Base-by-base conservation (phyloP, 1,140 invertebrate genomes). In the Trichogramma pretiosum region DNA sequence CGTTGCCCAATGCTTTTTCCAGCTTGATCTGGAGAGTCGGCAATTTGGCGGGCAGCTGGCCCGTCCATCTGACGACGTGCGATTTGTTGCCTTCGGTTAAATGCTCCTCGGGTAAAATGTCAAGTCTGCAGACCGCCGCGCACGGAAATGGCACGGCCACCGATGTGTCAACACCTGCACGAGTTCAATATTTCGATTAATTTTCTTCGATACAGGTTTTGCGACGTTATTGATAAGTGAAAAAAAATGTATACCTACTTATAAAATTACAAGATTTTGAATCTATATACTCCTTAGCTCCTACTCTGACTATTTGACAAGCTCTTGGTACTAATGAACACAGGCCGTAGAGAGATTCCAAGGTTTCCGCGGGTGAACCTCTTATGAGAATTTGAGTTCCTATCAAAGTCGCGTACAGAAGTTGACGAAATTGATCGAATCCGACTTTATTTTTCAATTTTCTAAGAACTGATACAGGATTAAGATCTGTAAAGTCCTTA, bases 331-430 rank as follows among this genome's bases (percentile, higher is more conserved):
- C 61, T 30, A 74, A 56, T 45, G 61, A 68, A 36, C 63, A 66
- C 17, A 72, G 54, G 22, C 63, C 62, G 44, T 69, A 68, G 9
- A 72, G 57, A 16, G 55, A 62, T 52, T 71, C 63, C 9, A 66
- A 40, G 35, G 58, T 61, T 46, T 65, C 47, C 41, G 37, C 33
- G 26, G 57, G 60, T 11, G 66, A 59, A 33, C 67, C 69, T 42
- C 67, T 59, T 8, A 71, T 57, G 30, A 71, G 57, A 58, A 71
- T 63, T 58, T 74, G 71, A 32, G 73, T 60, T 28, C 78, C 77
- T 38, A 66, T 74, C 48, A 80, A 63, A 44, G 66, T 71, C 40
- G 77, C 76, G 48, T 74, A 79, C 48, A 79, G 57, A 22, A 78
- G 55, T 57, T 71, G 70, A 36, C 67, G 68, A 63, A 80, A 79